Evolutionary conservation across 2,113 vertebrate species (phyloP), one percentile per base, ranked within the genome.

Genomic region (Motacilla alba): DNA sequence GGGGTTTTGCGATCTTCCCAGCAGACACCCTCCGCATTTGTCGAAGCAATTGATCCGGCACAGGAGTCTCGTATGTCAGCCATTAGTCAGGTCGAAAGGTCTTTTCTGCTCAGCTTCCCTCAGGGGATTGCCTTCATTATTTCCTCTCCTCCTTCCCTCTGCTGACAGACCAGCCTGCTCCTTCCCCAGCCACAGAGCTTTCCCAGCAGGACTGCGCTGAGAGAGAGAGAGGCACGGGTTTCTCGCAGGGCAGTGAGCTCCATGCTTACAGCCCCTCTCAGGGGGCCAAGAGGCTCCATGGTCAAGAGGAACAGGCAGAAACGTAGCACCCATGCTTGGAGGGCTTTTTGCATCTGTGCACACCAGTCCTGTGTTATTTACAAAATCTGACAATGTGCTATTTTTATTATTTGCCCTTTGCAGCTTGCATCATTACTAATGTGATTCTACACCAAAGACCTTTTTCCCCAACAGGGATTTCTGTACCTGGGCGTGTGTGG

Each of bases 71-170:
- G 0, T 82, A 49, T 90, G 85, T 82, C 78, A 72, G 75, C 44
- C 88, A 79, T 95, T 85, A 91, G 82, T 28, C 74, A 46, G 74
- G 87, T 73, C 87, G 84, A 72, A 89, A 91, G 87, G 62, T 82
- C 75, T 85, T 55, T 44, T 75, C 35, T 82, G 78, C 66, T 85
- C 58, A 56, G 49, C n/a, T 43, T 68, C 82, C 69, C 74, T 41
- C 82, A 69, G 56, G 49, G 74, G 72, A 77, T 27, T 79, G 75
- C 72, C 43, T 87, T 67, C 56, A 55, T 63, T 83, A 44, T 31
- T 89, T 89, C 62, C 60, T 49, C 62, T 80, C 53, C 50, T 66
- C 11, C 64, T 43, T 58, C 41, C 43, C 62, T 73, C 24, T 0
- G 3, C 56, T 30, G 60, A 30, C 59, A 72, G 77, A 33, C 3